Evolutionary conservation across 2,113 vertebrate species (phyloP).

Genomic region (Catharus fuscescens): DNA sequence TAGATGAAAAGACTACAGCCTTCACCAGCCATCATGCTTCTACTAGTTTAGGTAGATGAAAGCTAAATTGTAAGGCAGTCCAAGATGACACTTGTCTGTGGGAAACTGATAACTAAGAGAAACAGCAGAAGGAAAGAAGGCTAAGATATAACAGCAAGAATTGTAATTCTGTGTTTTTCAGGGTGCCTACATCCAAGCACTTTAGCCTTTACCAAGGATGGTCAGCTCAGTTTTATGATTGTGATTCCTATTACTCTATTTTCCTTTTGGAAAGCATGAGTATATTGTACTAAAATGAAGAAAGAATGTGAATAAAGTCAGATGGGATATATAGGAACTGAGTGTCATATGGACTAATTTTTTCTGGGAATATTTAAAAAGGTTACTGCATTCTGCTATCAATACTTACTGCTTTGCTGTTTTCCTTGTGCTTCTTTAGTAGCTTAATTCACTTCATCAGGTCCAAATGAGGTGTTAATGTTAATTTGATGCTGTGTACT

Average conservation of each 20-base stretch:
- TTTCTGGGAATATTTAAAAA: slow-evolving; percentile 25
- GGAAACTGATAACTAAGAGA: not conserved
- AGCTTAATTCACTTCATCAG: slow-evolving; percentile 56
- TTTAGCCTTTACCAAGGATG: not conserved
- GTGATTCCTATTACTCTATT: not conserved
- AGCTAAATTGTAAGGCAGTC: not conserved
- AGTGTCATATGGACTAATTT: not conserved
- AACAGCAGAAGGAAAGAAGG: not conserved
- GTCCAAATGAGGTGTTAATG: slow-evolving; percentile 40
- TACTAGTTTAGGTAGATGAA: not conserved
- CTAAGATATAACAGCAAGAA: not conserved
- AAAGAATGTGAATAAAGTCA: not conserved
- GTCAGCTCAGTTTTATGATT: not conserved
- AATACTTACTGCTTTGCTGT: slow-evolving; percentile 20
- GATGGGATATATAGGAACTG: not conserved
- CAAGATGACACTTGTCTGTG: not conserved
- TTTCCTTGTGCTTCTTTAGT: slow-evolving; percentile 46
- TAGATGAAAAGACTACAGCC: slow-evolving; percentile 13
- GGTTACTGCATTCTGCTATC: slow-evolving; percentile 20
- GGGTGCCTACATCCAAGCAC: not conserved
- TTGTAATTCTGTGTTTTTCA: not conserved
- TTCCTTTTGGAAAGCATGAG: not conserved
- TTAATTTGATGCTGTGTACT: slow-evolving; percentile 37
- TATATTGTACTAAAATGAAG: not conserved
- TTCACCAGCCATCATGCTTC: not conserved